Conservation (phyloP, 2,888 invertebrate species). For the Polymixis lichenea region DNA sequence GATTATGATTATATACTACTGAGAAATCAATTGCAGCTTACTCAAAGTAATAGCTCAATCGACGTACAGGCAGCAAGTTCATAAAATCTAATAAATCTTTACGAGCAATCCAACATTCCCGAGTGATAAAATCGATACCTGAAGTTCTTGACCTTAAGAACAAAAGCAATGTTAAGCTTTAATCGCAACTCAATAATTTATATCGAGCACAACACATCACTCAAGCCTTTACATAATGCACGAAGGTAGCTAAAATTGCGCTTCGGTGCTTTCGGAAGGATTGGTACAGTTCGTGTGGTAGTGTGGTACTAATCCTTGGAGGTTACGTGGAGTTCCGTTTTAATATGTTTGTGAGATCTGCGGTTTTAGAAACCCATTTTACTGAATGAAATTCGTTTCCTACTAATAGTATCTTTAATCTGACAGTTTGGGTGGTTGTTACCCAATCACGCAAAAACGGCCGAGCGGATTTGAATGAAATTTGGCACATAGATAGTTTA, state of each 20-base stretch:
- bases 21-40: background rate
- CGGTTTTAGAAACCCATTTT: background rate
- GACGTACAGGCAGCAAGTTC: background rate
- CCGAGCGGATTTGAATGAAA: no score
- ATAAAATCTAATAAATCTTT: constrained; percentile 48
- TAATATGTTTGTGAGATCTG: background rate
- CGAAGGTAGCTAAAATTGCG: constrained; percentile 62
- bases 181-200: constrained; percentile 68
- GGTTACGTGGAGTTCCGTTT: background rate
- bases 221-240: constrained; percentile 66
- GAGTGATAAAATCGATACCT: constrained; percentile 63
- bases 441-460: no score
- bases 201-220: constrained; percentile 67
- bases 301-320: constrained; percentile 35
- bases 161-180: constrained; percentile 56
- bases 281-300: constrained; percentile 5
- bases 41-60: constrained; percentile 5
- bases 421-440: no score
- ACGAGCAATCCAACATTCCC: constrained; percentile 32
- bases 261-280: constrained; percentile 28
- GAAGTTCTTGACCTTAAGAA: constrained; percentile 64
- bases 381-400: background rate
- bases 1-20: background rate
- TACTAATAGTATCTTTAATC: no score
- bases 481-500: no score